Evolutionary conservation across 1,140 invertebrate genomes (phyloP).

Genomic region (Zaprionus gabonicus): DNA sequence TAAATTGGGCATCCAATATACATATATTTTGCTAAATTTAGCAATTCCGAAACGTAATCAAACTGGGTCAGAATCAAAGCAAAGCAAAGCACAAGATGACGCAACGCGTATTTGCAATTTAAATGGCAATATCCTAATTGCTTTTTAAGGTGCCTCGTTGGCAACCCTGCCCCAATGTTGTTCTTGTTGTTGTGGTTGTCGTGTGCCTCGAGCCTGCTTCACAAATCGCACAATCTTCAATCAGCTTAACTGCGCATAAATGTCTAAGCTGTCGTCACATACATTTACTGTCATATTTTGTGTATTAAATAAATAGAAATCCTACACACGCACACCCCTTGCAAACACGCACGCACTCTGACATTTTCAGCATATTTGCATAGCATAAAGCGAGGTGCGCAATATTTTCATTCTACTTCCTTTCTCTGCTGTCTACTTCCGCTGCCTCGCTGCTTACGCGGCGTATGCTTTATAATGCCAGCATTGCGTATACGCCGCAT

Average conservation of each 20-base stretch:
- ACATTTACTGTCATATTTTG: slow-evolving; percentile 70
- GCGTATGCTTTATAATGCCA: slow-evolving; percentile 71
- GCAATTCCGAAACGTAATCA: not conserved
- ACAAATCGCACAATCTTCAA: slow-evolving; percentile 73
- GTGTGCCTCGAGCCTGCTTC: slow-evolving; percentile 14
- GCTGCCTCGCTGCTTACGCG: slow-evolving; percentile 44
- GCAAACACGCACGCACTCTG: slow-evolving; percentile 25
- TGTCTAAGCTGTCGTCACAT: slow-evolving; percentile 78
- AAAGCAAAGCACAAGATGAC: not conserved
- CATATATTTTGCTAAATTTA: not conserved
- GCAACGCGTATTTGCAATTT: not conserved
- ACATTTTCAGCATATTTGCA: slow-evolving; percentile 56
- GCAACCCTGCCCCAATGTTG: slow-evolving; percentile 6
- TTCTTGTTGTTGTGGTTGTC: not conserved
- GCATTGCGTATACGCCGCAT: slow-evolving; percentile 73
- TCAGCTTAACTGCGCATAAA: slow-evolving; percentile 79
- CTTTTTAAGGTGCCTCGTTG: not conserved
- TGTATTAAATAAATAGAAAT: slow-evolving; percentile 69
- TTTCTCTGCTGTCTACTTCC: slow-evolving; percentile 63
- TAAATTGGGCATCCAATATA: not conserved
- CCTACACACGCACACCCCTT: slow-evolving; percentile 24
- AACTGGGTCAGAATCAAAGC: slow-evolving; percentile 3
- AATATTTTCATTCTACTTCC: slow-evolving; percentile 39
- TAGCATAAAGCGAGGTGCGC: slow-evolving; percentile 56
- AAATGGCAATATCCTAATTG: slow-evolving; percentile 7